Evolutionary conservation across 2,797 vertebrate genomes (phyloP), one percentile per base, ranked within the genome.

Genomic region (Peromyscus eremicus): DNA sequence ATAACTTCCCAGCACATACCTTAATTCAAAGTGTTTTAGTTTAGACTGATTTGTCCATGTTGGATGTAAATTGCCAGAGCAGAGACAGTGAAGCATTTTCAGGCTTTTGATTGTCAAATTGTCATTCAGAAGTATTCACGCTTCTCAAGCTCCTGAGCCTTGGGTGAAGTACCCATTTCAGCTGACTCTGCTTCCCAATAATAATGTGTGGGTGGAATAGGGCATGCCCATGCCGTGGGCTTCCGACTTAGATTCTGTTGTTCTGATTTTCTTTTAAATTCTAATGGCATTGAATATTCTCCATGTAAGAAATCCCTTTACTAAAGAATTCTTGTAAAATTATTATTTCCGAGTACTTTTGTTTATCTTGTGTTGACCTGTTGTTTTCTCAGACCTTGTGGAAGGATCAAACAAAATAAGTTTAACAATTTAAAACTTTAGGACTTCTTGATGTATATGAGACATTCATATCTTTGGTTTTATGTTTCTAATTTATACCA

Each of bases 21-120:
- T 91, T 85, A 86, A 93, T 79, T 75, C n/a, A 92, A 83, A 21
- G 88, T 32, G 6, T 75, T 95, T 86, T 66, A 46, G 75, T 94
- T 55, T 92, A 94, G 60, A 91, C n/a, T 85, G 70, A 46, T 81
- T 88, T 86, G 12, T 60, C 95, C 64, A 46, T 73, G 29, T 89
- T 87, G 49, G 21, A 29, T 90, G 2, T 81, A 94, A 94, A 96
- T 92, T 75, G 85, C n/a, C 37, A 29, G 16, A 62, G 8, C 57
- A 82, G 43, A 85, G 14, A 43, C 34, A 76, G 40, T 37, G 37
- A 94, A 66, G 9, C 6, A 2, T 60, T 95, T 37, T 89, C 25
- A 76, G 13, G 49, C 83, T 10, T 25, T 77, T 86, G 68, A 83
- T 68, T 75, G 27, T 87, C n/a, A 92, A 62, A 86, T 86, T 89